A percentile compares a stretch with the other conserved stretches of the same genome.
Evolutionary conservation across 2,888 invertebrate species (phyloP).

Genomic region (Drosophila kokeensis): DNA sequence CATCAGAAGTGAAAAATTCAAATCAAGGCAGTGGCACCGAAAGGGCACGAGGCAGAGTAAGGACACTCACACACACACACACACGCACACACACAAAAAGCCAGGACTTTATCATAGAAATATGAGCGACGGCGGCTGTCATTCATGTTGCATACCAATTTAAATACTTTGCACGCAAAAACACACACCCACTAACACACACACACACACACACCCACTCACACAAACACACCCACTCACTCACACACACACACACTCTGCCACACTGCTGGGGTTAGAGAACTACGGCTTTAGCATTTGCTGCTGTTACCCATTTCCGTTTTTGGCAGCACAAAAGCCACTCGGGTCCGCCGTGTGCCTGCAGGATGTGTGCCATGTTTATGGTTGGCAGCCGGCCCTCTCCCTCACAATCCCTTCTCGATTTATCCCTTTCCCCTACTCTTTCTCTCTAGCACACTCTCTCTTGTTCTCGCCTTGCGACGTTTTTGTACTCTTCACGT

Average conservation of each 20-base stretch:
- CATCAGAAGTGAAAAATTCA: constrained; percentile 72
- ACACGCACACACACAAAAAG: constrained; percentile 12
- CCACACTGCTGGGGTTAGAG: constrained; percentile 7
- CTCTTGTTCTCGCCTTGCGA: constrained; percentile 1
- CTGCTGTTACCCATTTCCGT: constrained; percentile 79
- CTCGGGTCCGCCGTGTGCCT: constrained; percentile 66
- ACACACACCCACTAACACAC: constrained; percentile 3
- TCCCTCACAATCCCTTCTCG: neutral
- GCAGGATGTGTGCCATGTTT: constrained; percentile 79
- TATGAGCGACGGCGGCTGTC: constrained; percentile 72
- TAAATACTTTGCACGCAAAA: constrained; percentile 70
- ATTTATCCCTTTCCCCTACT: neutral
- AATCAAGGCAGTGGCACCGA: constrained; percentile 56
- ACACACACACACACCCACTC: neutral
- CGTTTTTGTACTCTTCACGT: constrained; percentile 24
- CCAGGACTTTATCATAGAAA: constrained; percentile 65
- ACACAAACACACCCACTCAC: constrained; percentile 25
- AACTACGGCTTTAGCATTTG: constrained; percentile 41
- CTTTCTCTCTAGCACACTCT: neutral
- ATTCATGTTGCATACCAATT: constrained; percentile 81
- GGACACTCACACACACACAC: constrained; percentile 33
- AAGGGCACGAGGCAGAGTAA: constrained; percentile 33
- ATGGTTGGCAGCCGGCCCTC: constrained; percentile 43
- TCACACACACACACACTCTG: constrained; percentile 44
- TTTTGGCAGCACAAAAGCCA: constrained; percentile 78